Percentiles rank a stretch among this genome's conserved stretches.
Evolutionary conservation across 2,888 invertebrate species (phyloP).

Genomic region (Pteria penguin): DNA sequence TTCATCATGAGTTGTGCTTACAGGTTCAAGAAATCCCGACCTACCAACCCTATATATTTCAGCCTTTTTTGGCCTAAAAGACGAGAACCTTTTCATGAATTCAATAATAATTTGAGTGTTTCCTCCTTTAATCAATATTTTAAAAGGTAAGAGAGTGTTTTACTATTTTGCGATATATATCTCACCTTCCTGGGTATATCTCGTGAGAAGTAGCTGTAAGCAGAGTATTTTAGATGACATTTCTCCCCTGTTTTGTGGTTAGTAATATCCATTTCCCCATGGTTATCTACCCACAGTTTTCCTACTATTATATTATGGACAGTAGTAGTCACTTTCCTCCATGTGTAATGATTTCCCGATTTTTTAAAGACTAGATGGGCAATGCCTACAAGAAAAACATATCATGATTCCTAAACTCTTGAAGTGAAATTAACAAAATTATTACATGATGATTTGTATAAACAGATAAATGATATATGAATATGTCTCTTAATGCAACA

Average conservation of each 20-base stretch:
- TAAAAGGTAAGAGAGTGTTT: neutral
- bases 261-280: conserved; percentile 98
- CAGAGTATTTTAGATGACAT: conserved; percentile 97
- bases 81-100: neutral
- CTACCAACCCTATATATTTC: no score
- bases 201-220: conserved; percentile 98
- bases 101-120: no score
- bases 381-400: conserved; percentile 78
- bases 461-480: no score
- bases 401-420: no score
- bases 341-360: conserved; percentile 91
- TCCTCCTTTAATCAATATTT: no score
- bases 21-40: no score
- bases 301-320: conserved; percentile 99
- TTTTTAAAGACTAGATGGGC: conserved; percentile 84
- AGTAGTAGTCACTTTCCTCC: conserved; percentile 98
- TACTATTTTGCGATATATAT: neutral
- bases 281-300: conserved; percentile 99
- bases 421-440: no score
- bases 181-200: conserved; percentile 89
- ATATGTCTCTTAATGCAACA: no score
- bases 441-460: no score
- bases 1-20: no score
- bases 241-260: conserved; percentile 94
- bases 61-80: no score